Base-by-base conservation (phyloP, 2,113 vertebrate genomes). In the Ameiurus melas region DNA sequence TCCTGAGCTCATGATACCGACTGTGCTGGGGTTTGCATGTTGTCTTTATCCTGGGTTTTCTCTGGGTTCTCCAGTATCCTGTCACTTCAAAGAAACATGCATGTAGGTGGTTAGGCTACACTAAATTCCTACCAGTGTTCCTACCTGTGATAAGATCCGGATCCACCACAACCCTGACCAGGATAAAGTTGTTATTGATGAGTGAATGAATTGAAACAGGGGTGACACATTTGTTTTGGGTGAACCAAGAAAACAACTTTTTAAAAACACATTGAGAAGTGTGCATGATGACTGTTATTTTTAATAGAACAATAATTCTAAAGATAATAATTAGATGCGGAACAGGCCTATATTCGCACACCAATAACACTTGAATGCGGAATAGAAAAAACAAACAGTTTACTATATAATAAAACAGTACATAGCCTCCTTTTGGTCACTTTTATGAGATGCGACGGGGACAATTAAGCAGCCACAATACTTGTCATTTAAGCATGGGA, bases 111-210 rank as follows among this genome's bases (percentile, higher is more conserved):
- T 51, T 1, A 17, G 25, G 2, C 47, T 53, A n/a, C 75, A 77
- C 4, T 77, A 30, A 55, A 30, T 51, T 51, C 75, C 25, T 5
- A 1, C 43, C 22, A 47, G 73, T 25, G 36, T 27, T 25, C 73
- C 43, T 6, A 47, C 43, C 20, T 47, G 36, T 39, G 17, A 71
- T 71, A 39, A 39, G 16, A 17, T 71, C 33, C 1, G 17, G 33
- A 73, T 73, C 33, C 70, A 71, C 33, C 70, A 71, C 70, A 73
- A 73, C 17, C 70, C 70, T 73, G 70, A 77, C 22, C 22, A 77
- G 73, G 43, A 51, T 16, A 14, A n/a, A 7, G 25, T 47, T 75
- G 2, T 13, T 43, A n/a, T n/a, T 78, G 5, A 25, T 51, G 39
- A 27, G 51, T 77, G 22, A 22, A 73, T 73, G 36, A 73, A 22